Evolutionary conservation across 1,140 invertebrate genomes (phyloP).

Genomic region (Drosophila ficusphila): DNA sequence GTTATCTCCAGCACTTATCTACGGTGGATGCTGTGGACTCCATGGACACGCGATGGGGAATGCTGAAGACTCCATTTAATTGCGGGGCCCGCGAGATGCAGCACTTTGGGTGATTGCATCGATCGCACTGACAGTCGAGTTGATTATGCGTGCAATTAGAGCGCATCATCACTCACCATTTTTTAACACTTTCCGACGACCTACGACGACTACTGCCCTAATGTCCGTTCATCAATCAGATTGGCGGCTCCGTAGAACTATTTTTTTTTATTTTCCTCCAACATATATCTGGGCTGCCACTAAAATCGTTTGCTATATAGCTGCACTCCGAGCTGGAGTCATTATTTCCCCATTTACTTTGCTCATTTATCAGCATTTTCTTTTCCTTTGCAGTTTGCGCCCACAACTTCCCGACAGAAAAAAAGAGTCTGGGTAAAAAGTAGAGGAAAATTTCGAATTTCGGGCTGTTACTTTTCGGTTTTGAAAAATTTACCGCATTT

Average conservation of each 20-base stretch:
- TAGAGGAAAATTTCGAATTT: slow-evolving; percentile 29
- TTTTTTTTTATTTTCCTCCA: slow-evolving; percentile 28
- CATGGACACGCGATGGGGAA: slow-evolving; percentile 60
- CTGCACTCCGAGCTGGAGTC: slow-evolving; percentile 32
- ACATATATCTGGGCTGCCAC: slow-evolving; percentile 48
- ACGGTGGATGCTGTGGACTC: slow-evolving; percentile 29
- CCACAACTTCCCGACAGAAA: slow-evolving; percentile 32
- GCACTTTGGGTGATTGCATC: slow-evolving; percentile 67
- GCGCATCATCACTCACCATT: slow-evolving; percentile 78
- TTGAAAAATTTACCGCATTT: slow-evolving; percentile 25
- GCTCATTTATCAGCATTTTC: slow-evolving; percentile 77
- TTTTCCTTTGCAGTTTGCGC: slow-evolving; percentile 53
- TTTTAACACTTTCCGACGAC: slow-evolving; percentile 72
- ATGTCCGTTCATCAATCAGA: slow-evolving; percentile 77
- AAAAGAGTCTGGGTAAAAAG: background rate
- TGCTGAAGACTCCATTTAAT: slow-evolving; percentile 64
- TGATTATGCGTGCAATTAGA: slow-evolving; percentile 79
- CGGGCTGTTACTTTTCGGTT: slow-evolving; percentile 5
- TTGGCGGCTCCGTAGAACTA: slow-evolving; percentile 63
- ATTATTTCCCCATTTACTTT: slow-evolving; percentile 77
- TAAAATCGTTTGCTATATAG: slow-evolving; percentile 45
- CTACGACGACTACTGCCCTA: slow-evolving; percentile 52
- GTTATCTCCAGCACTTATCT: slow-evolving; percentile 68
- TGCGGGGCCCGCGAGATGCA: slow-evolving; percentile 30
- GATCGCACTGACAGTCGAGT: slow-evolving; percentile 54